Conservation (phyloP, 2,113 vertebrate genomes). For the Lasiurus borealis region DNA sequence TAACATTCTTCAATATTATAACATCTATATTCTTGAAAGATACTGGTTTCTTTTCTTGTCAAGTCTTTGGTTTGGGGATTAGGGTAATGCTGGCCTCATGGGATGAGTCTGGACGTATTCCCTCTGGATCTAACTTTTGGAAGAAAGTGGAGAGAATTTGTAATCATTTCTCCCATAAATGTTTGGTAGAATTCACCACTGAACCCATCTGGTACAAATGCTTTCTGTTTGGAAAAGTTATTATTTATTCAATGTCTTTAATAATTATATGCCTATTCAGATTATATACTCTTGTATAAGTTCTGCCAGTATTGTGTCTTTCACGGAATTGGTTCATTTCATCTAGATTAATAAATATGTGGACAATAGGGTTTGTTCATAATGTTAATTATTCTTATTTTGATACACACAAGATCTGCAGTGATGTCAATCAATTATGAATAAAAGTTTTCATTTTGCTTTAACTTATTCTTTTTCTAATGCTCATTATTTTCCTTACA, state of each 20-base stretch:
- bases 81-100: not conserved
- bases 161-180: conserved; percentile 11
- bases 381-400: not conserved
- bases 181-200: not conserved
- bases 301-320: not conserved
- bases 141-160: not conserved
- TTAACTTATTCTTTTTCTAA: not conserved
- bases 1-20: not conserved
- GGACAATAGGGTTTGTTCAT: not conserved
- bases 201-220: not conserved
- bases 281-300: conserved; percentile 27
- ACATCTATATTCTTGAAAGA: not conserved
- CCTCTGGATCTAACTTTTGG: not conserved
- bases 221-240: not conserved
- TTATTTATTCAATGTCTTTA: not conserved
- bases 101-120: not conserved
- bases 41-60: not conserved
- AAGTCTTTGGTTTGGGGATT: not conserved
- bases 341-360: not conserved
- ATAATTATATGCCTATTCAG: not conserved
- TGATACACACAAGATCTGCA: not conserved
- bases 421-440: not conserved
- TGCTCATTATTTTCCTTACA: not conserved
- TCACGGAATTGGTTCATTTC: conserved; percentile 23
- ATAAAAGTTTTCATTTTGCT: not conserved